phyloP scores from a whole-genome alignment of 1,140 invertebrate species.

The Tetragnatha versicolor region DNA sequence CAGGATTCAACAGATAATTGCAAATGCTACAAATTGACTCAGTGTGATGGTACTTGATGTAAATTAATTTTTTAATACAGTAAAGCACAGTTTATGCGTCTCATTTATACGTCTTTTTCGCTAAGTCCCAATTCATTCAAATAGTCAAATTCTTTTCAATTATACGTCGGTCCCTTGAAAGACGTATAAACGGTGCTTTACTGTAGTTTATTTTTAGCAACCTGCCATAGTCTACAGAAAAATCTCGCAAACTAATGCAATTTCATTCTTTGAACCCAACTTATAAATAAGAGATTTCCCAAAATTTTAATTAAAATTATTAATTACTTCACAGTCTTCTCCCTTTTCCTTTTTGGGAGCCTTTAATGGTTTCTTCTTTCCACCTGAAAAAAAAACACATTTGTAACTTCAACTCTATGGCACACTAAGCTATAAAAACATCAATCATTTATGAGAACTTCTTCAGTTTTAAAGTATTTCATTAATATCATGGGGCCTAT shows the following conservation, averaged over 20 bases:
- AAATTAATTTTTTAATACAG: background rate
- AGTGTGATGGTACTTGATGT: too few species aligned
- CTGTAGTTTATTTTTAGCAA: background rate
- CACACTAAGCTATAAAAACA: too few species aligned
- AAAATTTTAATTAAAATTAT: background rate
- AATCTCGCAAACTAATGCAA: background rate
- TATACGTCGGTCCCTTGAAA: background rate
- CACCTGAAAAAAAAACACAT: conserved; percentile 22
- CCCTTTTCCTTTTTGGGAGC: conserved; percentile 29
- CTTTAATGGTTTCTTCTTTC: conserved; percentile 43
- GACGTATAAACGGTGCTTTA: too few species aligned
- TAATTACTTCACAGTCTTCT: conserved; percentile 32
- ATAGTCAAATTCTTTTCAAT: too few species aligned
- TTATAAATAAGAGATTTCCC: background rate
- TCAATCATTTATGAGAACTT: too few species aligned
- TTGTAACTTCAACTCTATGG: too few species aligned
- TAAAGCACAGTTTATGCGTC: background rate
- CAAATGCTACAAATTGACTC: too few species aligned
- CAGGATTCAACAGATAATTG: too few species aligned
- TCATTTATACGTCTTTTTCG: too few species aligned
- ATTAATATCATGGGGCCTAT: too few species aligned
- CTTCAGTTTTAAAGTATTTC: too few species aligned
- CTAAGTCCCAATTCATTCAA: too few species aligned
- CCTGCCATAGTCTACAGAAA: background rate
- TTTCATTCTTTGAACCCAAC: background rate